Evolutionary conservation across 2,797 vertebrate genomes (phyloP).

Genomic region (Chelonia mydas): DNA sequence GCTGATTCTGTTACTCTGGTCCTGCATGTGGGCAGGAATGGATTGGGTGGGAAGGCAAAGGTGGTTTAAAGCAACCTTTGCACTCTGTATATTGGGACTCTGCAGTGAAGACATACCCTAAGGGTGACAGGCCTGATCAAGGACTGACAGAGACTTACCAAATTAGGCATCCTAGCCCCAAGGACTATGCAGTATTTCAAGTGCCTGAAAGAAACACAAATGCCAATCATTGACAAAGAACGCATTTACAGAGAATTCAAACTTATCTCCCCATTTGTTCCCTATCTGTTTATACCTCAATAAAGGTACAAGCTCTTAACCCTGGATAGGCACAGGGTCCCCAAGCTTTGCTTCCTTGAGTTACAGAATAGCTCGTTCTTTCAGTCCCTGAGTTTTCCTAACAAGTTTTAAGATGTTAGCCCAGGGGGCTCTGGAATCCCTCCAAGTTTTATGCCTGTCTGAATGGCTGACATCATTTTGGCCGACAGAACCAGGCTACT

Average conservation of each 20-base stretch:
- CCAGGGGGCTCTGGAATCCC: not conserved
- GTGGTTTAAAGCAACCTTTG: not conserved
- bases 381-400: not conserved
- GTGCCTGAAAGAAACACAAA: not conserved
- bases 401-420: not conserved
- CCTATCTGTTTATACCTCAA: not conserved
- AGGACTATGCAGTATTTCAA: not conserved
- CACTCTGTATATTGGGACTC: not conserved
- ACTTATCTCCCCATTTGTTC: not conserved
- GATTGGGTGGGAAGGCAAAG: not conserved
- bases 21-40: not conserved
- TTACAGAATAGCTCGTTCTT: rapidly evolving
- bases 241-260: not conserved
- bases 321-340: not conserved
- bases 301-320: not conserved
- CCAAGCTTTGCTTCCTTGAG: not conserved
- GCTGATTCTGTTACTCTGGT: not conserved
- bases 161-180: not conserved
- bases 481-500: not conserved
- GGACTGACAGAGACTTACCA: not conserved
- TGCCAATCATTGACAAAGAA: not conserved
- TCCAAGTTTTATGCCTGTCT: not conserved
- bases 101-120: not conserved
- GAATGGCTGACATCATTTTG: rapidly evolving
- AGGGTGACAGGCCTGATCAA: not conserved